These are phyloP conservation scores for Acipenser transmontanus DNA, from an alignment of 2,797 vertebrate species.

Conservation along the genomic window DNA sequence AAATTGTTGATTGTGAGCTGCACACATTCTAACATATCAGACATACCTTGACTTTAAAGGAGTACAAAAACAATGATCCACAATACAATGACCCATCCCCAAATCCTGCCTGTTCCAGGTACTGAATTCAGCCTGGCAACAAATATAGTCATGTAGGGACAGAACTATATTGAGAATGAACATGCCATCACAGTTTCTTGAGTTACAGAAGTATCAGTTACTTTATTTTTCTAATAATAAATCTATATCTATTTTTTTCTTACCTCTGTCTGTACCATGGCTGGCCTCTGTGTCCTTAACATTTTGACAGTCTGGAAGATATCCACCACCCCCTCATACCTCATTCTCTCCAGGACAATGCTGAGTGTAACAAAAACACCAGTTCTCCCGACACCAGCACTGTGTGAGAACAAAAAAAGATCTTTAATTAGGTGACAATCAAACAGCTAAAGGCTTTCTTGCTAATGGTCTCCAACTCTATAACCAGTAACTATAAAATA, in stretches of 20 bases:
- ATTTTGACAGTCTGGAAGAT: constrained; percentile 99
- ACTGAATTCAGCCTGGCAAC: too few relatives aligned
- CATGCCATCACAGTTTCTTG: too few relatives aligned
- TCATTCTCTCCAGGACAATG: constrained; percentile 97
- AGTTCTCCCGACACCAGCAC: constrained; percentile 93
- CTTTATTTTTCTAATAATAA: too few relatives aligned
- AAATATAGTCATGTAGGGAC: too few relatives aligned
- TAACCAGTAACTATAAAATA: constrained; percentile 9
- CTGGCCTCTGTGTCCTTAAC: constrained; percentile 95
- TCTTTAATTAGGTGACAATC: constrained; percentile 25
- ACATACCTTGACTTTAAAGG: too few relatives aligned
- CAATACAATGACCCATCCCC: too few relatives aligned
- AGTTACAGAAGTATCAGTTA: too few relatives aligned
- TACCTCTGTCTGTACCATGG: constrained; percentile 99
- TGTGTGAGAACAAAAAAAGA: constrained; percentile 39
- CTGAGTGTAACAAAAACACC: constrained; percentile 99
- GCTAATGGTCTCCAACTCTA: constrained; percentile 11
- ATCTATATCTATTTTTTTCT: constrained; percentile 27
- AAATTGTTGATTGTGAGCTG: too few relatives aligned
- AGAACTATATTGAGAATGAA: too few relatives aligned
- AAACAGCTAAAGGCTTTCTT: constrained; percentile 6
- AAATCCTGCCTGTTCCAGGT: too few relatives aligned
- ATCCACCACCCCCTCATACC: constrained; percentile 98
- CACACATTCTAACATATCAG: too few relatives aligned
- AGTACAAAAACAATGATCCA: too few relatives aligned